Evolutionary conservation across 2,888 invertebrate species (phyloP), one percentile per base, ranked within the genome.

Genomic region (Polyploca ridens): DNA sequence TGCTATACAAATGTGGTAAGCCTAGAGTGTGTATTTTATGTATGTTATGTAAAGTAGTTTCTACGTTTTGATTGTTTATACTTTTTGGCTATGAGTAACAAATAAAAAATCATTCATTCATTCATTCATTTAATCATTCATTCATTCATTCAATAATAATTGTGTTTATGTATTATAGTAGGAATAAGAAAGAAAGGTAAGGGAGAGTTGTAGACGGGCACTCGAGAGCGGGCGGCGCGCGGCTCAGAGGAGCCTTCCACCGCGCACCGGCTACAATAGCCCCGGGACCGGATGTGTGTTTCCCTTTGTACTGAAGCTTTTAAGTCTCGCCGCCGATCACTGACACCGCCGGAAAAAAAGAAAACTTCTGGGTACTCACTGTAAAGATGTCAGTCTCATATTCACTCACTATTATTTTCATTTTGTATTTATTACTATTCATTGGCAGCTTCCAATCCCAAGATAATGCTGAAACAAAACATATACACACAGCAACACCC

Each of bases 281-380:
- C 69, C 66, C 74, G 76, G 77, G 79, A 75, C 83, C 89, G 89
- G 86, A 88, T 88, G 81, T 83, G 78, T 85, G 80, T 79, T 85
- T 81, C 78, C 79, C 81, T 88, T 88, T 89, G 84, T 86, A 81
- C 71, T 64, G 78, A 73, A 69, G 86, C 87, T 90, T 89, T 90
- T 87, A 87, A 86, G 82, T 83, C 78, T 76, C 74, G 72, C 74
- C 72, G 74, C 79, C 82, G 83, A 87, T 83, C 82, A 77, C 73
- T 69, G 71, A 72, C 67, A 77, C 76, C 68, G 82, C 74, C 75
- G 72, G 64, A 82, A 81, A 84, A 85, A 73, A 81, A 66, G 62
- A 66, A 63, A 64, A 66, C 66, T 65, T 41, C n/a, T 13, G 16
- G 14, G 41, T 41, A 41, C 41, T 13, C 10, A 13, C 44, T 44